Percentiles rank a stretch among this genome's conserved stretches.
phyloP scores from a whole-genome alignment of 2,888 invertebrate species.

The Exephanes ischioxanthus region DNA sequence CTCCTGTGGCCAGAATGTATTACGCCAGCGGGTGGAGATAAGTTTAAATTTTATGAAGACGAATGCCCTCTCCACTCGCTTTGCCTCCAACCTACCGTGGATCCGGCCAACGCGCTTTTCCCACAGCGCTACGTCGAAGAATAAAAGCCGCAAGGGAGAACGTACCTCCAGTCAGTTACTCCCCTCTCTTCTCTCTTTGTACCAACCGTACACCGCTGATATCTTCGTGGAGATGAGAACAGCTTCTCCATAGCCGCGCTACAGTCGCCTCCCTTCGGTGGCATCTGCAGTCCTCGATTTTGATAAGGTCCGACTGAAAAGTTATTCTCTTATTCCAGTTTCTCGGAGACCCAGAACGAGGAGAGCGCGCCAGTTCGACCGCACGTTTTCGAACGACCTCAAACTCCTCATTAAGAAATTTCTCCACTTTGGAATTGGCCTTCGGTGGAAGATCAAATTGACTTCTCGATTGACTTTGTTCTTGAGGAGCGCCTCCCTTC shows the following conservation, averaged over 20 bases:
- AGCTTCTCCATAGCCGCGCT: constrained; percentile 36
- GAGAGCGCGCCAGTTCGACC: constrained; percentile 51
- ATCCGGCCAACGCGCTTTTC: constrained; percentile 37
- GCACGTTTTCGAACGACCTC: constrained; percentile 38
- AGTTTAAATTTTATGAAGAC: constrained; percentile 77
- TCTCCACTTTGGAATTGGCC: constrained; percentile 61
- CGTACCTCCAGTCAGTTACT: constrained; percentile 30
- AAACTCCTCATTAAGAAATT: constrained; percentile 67
- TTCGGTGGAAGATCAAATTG: constrained; percentile 66
- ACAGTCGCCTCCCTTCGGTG: constrained; percentile 24
- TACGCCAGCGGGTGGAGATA: constrained; percentile 68
- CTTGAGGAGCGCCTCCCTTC: constrained; percentile 20
- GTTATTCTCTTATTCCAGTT: constrained; percentile 53
- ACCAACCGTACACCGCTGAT: constrained; percentile 28
- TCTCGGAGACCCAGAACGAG: constrained; percentile 26
- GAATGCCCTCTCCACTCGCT: constrained; percentile 67
- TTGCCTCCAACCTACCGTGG: constrained; percentile 43
- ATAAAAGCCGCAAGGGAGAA: constrained; percentile 62
- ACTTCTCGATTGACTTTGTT: constrained; percentile 67
- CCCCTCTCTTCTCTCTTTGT: constrained; percentile 17
- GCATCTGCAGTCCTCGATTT: constrained; percentile 63
- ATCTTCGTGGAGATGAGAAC: constrained; percentile 52
- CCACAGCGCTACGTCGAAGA: constrained; percentile 47
- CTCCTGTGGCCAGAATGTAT: constrained; percentile 57
- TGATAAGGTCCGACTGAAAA: constrained; percentile 64